Evolutionary conservation across 2,888 invertebrate species (phyloP), one percentile per base, ranked within the genome.

Genomic region (Ischnus inquisitorius): DNA sequence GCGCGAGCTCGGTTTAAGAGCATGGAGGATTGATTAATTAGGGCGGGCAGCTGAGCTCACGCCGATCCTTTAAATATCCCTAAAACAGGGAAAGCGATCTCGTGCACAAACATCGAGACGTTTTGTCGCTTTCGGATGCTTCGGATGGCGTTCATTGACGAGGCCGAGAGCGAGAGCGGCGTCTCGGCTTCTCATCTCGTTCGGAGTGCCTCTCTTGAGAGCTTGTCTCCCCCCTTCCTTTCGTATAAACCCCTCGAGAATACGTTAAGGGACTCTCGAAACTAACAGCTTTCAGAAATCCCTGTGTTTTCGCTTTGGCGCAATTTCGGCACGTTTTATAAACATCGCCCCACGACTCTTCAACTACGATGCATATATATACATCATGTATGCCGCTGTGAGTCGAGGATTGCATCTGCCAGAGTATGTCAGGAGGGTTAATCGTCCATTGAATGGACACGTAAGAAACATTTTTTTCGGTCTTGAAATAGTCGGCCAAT

Each of bases 321-420:
- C 65, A 84, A 88, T 90, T 91, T 90, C 91, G 92, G 90, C 91
- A 91, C 92, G 91, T 91, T 90, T 90, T 87, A 86, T 90, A 90
- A 92, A 91, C 91, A 91, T 83, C 87, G 82, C 82, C 82, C 5
- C 8, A 34, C 41, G 78, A 80, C 87, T 83, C 86, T 79, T 78
- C 81, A 82, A 83, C 34, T 8, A 34, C 34, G 34, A 34, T 34
- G 85, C 87, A 86, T 87, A 84, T 87, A 83, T 84, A 83, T 62
- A 72, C 19, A 48, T 14, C 25, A 25, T 39, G n/a, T 60, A 41
- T 60, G 34, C 1, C 14, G 22, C 51, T 51, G 28, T n/a, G n/a
- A n/a, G 14, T 64, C 39, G 39, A 12, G 16, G 4, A 34, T 78
- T 72, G 88, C 92, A 91, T 91, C 91, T 91, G 91, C 69, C 64